Evolutionary conservation across 2,113 vertebrate species (phyloP), one percentile per base, ranked within the genome.

Genomic region (Chrysemys picta): DNA sequence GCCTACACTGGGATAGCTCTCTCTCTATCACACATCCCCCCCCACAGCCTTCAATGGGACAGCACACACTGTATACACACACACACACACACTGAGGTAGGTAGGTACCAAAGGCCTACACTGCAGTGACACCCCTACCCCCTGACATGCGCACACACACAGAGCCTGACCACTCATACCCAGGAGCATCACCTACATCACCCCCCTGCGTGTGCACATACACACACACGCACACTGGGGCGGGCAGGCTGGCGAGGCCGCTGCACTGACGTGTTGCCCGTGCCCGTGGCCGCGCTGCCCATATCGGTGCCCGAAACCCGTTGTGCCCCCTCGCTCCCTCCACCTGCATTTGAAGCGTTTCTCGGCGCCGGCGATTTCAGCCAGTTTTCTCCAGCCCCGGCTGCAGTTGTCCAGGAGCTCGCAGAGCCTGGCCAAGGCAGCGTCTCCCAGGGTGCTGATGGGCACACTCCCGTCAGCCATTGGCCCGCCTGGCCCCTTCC

Each of bases 361-460:
- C 11, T 98, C 97, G 2, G 94, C 96, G 8, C 97, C 98, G 1
- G 98, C 97, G 2, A 97, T 96, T 25, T 84, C 86, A 0, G 99
- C 98, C 88, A 99, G 97, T 88, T 98, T 98, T 88, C 98, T 98
- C 99, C 99, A 99, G 83, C 99, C 99, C 54, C 98, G 95, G 69
- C 82, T 82, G 2, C 97, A 69, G 8, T 98, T 98, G 87, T 99
- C 99, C 97, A 99, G 95, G 76, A 99, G 98, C 56, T 98, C 94
- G 0, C 98, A 97, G 80, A 99, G 97, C 72, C 85, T 97, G 57
- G 87, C 93, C 84, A 98, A 83, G 21, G 93, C 96, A 1, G 95
- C 96, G 35, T 98, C 98, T 0, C 93, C 93, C 90, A 99, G 93
- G 0, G 84, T 89, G 5, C 93, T 50, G 8, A 99, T 45, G 91